Conservation (phyloP, 2,797 vertebrate genomes). For the Anisognathus igniventris region DNA sequence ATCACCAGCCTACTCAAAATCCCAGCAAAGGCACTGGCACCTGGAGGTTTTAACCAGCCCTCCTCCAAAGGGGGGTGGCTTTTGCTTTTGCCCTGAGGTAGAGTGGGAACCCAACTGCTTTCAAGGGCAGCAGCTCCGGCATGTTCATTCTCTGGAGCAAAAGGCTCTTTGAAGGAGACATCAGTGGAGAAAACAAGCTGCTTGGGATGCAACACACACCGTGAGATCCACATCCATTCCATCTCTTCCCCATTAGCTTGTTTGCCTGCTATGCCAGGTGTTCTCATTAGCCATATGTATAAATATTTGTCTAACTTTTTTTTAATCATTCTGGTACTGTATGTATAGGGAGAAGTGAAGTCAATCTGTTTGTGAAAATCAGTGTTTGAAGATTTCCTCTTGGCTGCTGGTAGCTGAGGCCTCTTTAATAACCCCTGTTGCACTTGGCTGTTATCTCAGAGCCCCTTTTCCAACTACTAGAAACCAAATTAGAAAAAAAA, state of each 20-base stretch:
- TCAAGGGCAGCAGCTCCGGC: neutral
- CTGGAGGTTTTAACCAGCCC: neutral
- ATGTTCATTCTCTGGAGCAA: neutral
- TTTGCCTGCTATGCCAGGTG: slow-evolving; percentile 72
- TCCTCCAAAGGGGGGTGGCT: neutral
- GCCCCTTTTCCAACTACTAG: neutral
- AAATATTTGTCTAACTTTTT: slow-evolving; percentile 72
- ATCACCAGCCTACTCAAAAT: neutral
- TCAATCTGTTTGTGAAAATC: slow-evolving; percentile 40
- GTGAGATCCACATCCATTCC: slow-evolving; percentile 21
- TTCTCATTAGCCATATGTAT: slow-evolving; percentile 66
- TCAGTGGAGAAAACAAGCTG: neutral
- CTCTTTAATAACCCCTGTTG: slow-evolving; percentile 15
- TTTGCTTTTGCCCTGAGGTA: neutral
- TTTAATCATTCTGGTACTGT: slow-evolving; percentile 54
- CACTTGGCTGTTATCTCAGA: neutral
- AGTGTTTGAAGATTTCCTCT: slow-evolving; percentile 24
- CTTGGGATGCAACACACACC: neutral
- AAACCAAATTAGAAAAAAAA: neutral
- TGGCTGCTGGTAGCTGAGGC: neutral
- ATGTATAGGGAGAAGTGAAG: slow-evolving; percentile 55
- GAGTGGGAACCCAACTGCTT: neutral
- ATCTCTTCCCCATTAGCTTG: slow-evolving; percentile 23
- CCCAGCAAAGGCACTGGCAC: neutral
- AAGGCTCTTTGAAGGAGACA: neutral